These are phyloP conservation scores for Merodon equestris DNA, from an alignment of 2,888 invertebrate species.

Conservation along the genomic window DNA sequence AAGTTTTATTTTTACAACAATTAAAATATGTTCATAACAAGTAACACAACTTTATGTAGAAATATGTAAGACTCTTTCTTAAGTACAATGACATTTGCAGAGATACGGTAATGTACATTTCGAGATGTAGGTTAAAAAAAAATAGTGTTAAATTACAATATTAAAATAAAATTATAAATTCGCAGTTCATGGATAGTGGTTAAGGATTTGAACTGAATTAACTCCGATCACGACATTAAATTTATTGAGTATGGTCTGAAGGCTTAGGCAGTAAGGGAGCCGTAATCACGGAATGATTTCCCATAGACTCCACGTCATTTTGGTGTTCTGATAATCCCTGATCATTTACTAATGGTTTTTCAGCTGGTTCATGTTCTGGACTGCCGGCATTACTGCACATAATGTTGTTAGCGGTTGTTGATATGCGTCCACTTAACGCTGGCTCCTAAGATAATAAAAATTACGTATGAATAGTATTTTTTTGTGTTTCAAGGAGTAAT, in stretches of 20 bases:
- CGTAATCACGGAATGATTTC: conserved; percentile 21
- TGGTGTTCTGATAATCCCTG: neutral
- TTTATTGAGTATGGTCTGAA: conserved; percentile 19
- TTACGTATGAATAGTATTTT: too few relatives aligned
- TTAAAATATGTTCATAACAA: conserved; percentile 38
- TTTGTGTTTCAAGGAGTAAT: too few relatives aligned
- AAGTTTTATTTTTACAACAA: conserved; percentile 45
- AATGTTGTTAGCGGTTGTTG: conserved; percentile 13
- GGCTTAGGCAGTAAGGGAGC: conserved; percentile 37
- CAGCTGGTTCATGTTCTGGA: conserved; percentile 1
- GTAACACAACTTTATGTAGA: conserved; percentile 52
- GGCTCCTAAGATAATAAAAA: conserved; percentile 16
- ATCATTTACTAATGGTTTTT: neutral
- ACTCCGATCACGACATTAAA: conserved; percentile 1
- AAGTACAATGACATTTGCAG: conserved; percentile 60
- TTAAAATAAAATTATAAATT: conserved; percentile 39
- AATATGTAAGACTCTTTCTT: conserved; percentile 52
- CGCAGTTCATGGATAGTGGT: conserved; percentile 17
- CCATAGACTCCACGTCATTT: conserved; percentile 6
- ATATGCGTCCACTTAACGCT: neutral
- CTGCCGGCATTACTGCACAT: conserved; percentile 10
- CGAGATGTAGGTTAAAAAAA: conserved; percentile 52
- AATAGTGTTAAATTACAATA: conserved; percentile 25
- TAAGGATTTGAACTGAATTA: neutral
- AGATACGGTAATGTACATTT: conserved; percentile 59